phyloP scores from a whole-genome alignment of 2,797 vertebrate genomes.

The Adrianichthys oophorus region DNA sequence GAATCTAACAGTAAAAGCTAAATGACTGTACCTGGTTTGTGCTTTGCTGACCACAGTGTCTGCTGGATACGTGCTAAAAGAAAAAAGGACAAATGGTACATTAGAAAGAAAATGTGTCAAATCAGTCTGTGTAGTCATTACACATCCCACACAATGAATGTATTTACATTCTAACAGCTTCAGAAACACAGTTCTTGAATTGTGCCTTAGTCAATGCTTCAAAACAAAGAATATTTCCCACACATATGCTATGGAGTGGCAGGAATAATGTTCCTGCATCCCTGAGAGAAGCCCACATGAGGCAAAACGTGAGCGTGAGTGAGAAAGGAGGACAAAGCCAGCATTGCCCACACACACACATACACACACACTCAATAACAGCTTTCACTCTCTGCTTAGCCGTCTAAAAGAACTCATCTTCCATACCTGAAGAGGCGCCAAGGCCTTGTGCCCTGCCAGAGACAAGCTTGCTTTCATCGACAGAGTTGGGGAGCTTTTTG shows the following conservation, averaged over 20 bases:
- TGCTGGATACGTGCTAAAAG: conserved; percentile 94
- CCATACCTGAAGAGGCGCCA: conserved; percentile 67
- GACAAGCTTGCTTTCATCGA: conserved; percentile 66
- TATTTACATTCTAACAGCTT: conserved; percentile 50
- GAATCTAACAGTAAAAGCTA: not conserved
- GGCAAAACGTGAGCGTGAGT: conserved; percentile 65
- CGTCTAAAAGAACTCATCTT: conserved; percentile 62
- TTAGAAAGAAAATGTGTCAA: conserved; percentile 51
- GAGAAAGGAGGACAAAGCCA: conserved; percentile 70
- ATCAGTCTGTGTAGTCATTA: conserved; percentile 43
- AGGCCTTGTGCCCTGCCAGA: conserved; percentile 64
- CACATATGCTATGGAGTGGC: conserved; percentile 42
- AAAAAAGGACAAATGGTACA: not conserved
- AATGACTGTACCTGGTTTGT: conserved; percentile 89
- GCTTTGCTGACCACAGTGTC: conserved; percentile 98
- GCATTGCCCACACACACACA: conserved; percentile 54
- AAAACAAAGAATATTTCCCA: conserved; percentile 46
- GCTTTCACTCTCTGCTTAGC: conserved; percentile 48
- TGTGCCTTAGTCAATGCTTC: conserved; percentile 26
- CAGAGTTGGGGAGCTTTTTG: conserved; percentile 63
- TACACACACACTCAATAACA: conserved; percentile 1
- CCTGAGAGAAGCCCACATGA: conserved; percentile 64
- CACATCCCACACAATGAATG: conserved; percentile 51
- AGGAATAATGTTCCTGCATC: conserved; percentile 42
- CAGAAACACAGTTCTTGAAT: conserved; percentile 41